Evolutionary conservation across 1,140 invertebrate genomes (phyloP).

Genomic region (Hormaphis cornu): DNA sequence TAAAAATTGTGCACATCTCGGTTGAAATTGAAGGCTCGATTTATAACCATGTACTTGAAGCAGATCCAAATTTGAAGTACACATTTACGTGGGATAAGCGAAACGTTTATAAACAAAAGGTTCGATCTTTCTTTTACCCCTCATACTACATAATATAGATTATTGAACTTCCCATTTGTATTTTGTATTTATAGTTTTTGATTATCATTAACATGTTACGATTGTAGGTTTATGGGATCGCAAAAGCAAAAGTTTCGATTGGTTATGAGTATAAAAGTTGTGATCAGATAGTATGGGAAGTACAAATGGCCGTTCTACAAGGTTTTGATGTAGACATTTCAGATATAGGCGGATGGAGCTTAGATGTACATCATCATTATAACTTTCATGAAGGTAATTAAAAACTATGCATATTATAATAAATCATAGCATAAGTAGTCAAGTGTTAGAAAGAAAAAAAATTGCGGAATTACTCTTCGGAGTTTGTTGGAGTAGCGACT

Average conservation of each 20-base stretch:
- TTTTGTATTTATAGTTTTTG: not conserved
- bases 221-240: conserved; percentile 66
- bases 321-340: conserved; percentile 97
- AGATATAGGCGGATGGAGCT: conserved; percentile 92
- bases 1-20: conserved; percentile 79
- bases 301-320: conserved; percentile 80
- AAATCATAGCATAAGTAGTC: not conserved
- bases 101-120: conserved; percentile 95
- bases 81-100: conserved; percentile 94
- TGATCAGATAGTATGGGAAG: conserved; percentile 80
- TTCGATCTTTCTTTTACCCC: conserved; percentile 36
- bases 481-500: no score
- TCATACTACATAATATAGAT: not conserved
- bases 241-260: conserved; percentile 75
- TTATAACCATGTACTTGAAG: conserved; percentile 85
- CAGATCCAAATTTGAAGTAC: conserved; percentile 86
- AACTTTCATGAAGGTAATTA: conserved; percentile 90
- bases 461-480: not conserved
- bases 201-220: not conserved
- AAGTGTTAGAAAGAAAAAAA: not conserved
- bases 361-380: conserved; percentile 96
- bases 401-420: not conserved
- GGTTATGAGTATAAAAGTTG: conserved; percentile 92
- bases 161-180: not conserved
- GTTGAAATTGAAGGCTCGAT: conserved; percentile 85